Conservation (phyloP, 2,888 invertebrate genomes). For the Doris montereyensis region DNA sequence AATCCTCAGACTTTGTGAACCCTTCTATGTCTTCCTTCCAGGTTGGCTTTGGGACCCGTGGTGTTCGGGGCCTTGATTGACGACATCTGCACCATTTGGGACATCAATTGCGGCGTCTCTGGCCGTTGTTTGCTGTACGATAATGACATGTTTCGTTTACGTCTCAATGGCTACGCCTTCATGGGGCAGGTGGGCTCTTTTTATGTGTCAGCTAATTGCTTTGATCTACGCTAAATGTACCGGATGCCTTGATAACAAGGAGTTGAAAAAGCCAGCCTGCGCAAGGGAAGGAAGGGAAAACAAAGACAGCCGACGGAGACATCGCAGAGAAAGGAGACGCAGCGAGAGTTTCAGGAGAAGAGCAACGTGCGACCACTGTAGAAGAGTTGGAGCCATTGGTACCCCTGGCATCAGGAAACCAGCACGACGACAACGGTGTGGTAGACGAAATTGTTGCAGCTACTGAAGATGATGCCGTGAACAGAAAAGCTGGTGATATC, state of each 20-base stretch:
- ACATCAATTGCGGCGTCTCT: slow-evolving; percentile 6
- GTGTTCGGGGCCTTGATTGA: slow-evolving; percentile 34
- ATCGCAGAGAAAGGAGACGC: no score
- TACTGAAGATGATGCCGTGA: no score
- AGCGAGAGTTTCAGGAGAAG: no score
- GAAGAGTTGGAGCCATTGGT: no score
- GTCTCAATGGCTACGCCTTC: slow-evolving; percentile 26
- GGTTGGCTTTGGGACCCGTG: slow-evolving; percentile 38
- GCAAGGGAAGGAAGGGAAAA: neutral
- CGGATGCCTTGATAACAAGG: slow-evolving; percentile 24
- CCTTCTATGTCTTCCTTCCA: neutral
- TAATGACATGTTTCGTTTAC: slow-evolving; percentile 28
- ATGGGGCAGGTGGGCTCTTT: neutral
- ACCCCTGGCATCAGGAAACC: no score
- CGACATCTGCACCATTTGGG: slow-evolving; percentile 33
- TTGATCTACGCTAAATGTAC: slow-evolving; percentile 32
- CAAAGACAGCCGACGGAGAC: no score
- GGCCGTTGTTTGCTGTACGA: slow-evolving; percentile 38
- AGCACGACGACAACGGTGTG: no score
- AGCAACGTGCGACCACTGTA: no score
- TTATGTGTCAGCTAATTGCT: neutral
- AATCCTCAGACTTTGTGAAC: no score
- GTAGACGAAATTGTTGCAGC: no score
- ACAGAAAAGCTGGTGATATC: no score
- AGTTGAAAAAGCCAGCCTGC: neutral